Percentiles rank a stretch among this genome's conserved stretches.
phyloP scores from a whole-genome alignment of 2,888 invertebrate species.

The Diaperis boleti region DNA sequence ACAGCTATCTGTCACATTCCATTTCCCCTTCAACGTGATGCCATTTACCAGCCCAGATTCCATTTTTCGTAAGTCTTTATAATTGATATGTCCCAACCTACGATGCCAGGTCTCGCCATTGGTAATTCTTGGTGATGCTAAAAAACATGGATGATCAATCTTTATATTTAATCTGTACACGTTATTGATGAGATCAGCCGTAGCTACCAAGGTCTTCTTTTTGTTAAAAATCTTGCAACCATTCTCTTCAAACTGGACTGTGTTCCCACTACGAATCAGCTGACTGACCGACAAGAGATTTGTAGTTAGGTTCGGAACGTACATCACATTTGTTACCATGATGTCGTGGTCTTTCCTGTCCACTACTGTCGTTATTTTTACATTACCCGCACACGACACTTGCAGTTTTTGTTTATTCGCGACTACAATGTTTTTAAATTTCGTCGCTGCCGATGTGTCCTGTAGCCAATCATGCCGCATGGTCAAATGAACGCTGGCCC shows the following conservation, averaged over 20 bases:
- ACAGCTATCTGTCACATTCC: too few species aligned
- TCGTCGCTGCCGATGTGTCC: too few species aligned
- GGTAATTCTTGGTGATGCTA: not conserved
- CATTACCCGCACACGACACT: slow-evolving; percentile 45
- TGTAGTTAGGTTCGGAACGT: slow-evolving; percentile 45
- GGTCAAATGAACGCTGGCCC: slow-evolving; percentile 51
- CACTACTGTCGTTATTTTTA: slow-evolving; percentile 42
- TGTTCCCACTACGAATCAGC: too few species aligned
- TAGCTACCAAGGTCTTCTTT: slow-evolving; percentile 39
- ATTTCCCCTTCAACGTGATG: too few species aligned
- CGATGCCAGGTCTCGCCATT: slow-evolving; percentile 43
- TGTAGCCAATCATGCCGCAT: slow-evolving; percentile 38
- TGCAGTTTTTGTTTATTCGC: slow-evolving; percentile 43
- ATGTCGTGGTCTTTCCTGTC: slow-evolving; percentile 18
- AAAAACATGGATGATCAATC: not conserved
- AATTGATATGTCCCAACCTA: slow-evolving; percentile 42
- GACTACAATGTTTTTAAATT: slow-evolving; percentile 46
- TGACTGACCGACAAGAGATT: too few species aligned
- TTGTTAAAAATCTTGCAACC: slow-evolving; percentile 48
- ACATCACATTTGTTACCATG: slow-evolving; percentile 35
- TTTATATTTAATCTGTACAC: slow-evolving; percentile 45
- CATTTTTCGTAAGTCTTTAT: slow-evolving; percentile 32
- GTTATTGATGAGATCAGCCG: slow-evolving; percentile 41
- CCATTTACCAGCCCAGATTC: too few species aligned
- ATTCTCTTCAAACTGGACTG: slow-evolving; percentile 44